These are phyloP conservation scores for Pristionchus arcanus DNA, from an alignment of 2,888 invertebrate species.

Conservation along the genomic window DNA sequence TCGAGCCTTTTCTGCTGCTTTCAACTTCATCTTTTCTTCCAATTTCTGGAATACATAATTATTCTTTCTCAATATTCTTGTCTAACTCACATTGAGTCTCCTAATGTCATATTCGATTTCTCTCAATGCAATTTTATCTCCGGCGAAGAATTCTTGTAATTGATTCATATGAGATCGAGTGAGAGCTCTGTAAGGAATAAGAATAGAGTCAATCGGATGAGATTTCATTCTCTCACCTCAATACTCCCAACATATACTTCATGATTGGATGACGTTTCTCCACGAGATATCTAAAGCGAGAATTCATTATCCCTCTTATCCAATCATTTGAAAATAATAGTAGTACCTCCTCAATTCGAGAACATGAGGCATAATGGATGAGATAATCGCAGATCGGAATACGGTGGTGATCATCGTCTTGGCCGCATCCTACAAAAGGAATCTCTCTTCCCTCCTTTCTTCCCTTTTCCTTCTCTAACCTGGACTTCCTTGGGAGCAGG, in stretches of 20 bases:
- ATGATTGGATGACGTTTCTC: slow-evolving; percentile 15
- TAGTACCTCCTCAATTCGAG: slow-evolving; percentile 52
- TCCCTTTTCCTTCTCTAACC: slow-evolving; percentile 21
- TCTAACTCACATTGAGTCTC: background rate
- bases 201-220: background rate
- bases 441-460: background rate
- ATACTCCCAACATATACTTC: slow-evolving; percentile 40
- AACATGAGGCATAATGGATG: slow-evolving; percentile 63
- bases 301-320: background rate
- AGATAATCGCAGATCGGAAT: slow-evolving; percentile 64
- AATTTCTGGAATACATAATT: background rate
- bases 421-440: slow-evolving; percentile 59
- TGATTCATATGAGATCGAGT: slow-evolving; percentile 46
- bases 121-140: slow-evolving; percentile 3
- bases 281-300: slow-evolving; percentile 4
- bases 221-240: background rate
- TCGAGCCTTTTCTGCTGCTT: slow-evolving; percentile 7
- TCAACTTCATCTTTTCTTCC: slow-evolving; percentile 38
- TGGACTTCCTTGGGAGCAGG: slow-evolving; percentile 58
- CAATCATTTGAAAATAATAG: background rate
- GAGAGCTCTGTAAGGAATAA: background rate
- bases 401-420: slow-evolving; percentile 62
- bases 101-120: slow-evolving; percentile 38
- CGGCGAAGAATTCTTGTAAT: slow-evolving; percentile 34
- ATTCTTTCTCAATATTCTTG: background rate